Base-by-base conservation (phyloP, 2,113 vertebrate genomes). In the Acrocephalus arundinaceus region DNA sequence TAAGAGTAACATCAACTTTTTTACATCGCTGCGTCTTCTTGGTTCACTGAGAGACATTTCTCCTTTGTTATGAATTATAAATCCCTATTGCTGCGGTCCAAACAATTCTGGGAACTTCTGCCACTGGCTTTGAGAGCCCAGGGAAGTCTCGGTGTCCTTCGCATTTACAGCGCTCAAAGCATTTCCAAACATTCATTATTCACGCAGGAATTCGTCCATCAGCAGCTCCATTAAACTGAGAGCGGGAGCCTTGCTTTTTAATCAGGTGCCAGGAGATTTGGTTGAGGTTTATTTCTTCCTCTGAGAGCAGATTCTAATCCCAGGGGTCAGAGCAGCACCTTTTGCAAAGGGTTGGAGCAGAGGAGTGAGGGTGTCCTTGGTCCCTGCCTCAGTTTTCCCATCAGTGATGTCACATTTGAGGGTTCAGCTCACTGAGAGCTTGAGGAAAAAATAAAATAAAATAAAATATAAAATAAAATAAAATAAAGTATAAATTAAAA, bases 21-120 rank as follows among this genome's bases (percentile, higher is more conserved):
- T 80, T 25, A 70, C 23, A 7, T 80, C 0, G 0, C 67, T 25
- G 43, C 59, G 43, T 63, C 48, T 71, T 63, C 71, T 61, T 59
- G n/a, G 74, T 68, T 78, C 66, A 35, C 19, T 55, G 52, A 37
- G 79, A 93, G 75, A 37, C 33, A 13, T 74, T 74, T 92, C 71
- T 87, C 52, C 55, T 81, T 89, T 61, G 43, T 61, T 71, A 90
- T 84, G 90, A 93, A 96, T 94, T 94, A 78, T 94, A 67, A 93
- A 90, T 88, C 84, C 72, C 83, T 72, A 7, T 86, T 83, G 77
- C 75, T 85, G 4, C 59, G 46, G 55, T 71, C 82, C 87, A 90
- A 86, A 95, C 94, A 86, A 33, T 96, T 94, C 93, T 86, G 88
- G 88, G 93, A 95, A 94, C 65, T 93, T 43, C 75, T 61, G 93